phyloP scores from a whole-genome alignment of 2,113 vertebrate species.

The Gobiocypris rarus region DNA sequence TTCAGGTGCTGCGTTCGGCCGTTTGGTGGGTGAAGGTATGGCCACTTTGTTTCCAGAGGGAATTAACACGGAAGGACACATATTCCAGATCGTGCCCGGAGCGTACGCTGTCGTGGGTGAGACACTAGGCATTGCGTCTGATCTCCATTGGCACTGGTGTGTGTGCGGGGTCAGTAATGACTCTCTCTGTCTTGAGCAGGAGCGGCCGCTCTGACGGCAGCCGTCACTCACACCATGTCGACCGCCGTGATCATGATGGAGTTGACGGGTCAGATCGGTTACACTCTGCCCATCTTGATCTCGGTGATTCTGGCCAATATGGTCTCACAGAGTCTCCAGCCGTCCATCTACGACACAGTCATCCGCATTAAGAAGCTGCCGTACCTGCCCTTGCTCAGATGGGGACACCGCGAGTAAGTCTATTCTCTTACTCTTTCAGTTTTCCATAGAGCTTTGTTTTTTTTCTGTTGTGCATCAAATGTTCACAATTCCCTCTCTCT shows the following conservation, averaged over 20 bases:
- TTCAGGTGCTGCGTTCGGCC: constrained; percentile 92
- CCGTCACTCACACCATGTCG: constrained; percentile 95
- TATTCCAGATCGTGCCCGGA: constrained; percentile 91
- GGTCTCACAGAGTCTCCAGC: constrained; percentile 94
- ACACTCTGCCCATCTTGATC: constrained; percentile 95
- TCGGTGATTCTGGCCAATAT: constrained; percentile 95
- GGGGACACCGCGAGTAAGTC: constrained; percentile 92
- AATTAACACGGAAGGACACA: constrained; percentile 87
- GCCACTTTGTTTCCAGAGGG: constrained; percentile 96
- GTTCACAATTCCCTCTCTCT: background rate
- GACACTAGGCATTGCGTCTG: constrained; percentile 52
- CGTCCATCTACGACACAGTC: constrained; percentile 96
- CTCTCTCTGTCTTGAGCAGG: constrained; percentile 70
- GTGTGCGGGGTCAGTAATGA: background rate
- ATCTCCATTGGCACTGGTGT: background rate
- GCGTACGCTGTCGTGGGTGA: constrained; percentile 96
- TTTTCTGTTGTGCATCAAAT: background rate
- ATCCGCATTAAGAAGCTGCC: constrained; percentile 97
- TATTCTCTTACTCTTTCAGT: background rate
- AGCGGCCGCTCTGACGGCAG: constrained; percentile 90
- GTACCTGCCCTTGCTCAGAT: constrained; percentile 91
- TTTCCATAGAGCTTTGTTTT: background rate
- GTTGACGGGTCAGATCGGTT: constrained; percentile 94
- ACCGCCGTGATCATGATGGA: constrained; percentile 96
- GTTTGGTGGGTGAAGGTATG: constrained; percentile 95